Evolutionary conservation across 2,113 vertebrate genomes (phyloP).

Genomic region (Perccottus glenii): DNA sequence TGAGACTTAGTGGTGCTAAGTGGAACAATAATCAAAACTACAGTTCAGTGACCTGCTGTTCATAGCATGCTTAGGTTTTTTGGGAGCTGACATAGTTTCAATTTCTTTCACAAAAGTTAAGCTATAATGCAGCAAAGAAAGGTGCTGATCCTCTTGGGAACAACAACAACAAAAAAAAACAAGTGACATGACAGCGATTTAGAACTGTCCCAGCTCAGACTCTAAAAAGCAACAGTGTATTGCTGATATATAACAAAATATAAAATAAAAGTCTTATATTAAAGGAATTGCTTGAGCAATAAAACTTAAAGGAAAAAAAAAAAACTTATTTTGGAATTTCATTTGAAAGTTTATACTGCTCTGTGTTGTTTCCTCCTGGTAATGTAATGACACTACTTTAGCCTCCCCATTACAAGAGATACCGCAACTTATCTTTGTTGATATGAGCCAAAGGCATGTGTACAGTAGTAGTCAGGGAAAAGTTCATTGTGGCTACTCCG

Average conservation of each 20-base stretch:
- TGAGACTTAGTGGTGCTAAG: too few relatives aligned
- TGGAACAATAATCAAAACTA: too few relatives aligned
- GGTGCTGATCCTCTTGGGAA: neutral
- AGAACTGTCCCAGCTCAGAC: neutral
- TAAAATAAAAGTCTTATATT: too few relatives aligned
- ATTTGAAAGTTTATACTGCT: too few relatives aligned
- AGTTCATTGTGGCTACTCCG: conserved; percentile 29
- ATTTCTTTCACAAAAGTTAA: neutral
- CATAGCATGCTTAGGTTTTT: too few relatives aligned
- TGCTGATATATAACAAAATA: too few relatives aligned
- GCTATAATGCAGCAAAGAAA: neutral
- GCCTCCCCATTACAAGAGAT: conserved; percentile 35
- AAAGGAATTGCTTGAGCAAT: too few relatives aligned
- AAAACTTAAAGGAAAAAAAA: too few relatives aligned
- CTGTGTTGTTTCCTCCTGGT: neutral
- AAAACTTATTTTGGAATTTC: too few relatives aligned
- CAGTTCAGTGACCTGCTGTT: too few relatives aligned
- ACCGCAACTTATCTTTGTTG: conserved; percentile 12
- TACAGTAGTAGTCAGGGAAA: conserved; percentile 18
- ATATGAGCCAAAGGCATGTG: conserved; percentile 7
- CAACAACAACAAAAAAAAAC: neutral
- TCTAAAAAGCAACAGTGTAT: neutral
- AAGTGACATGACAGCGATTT: neutral
- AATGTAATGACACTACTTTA: conserved; percentile 13
- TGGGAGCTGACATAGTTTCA: too few relatives aligned